Evolutionary conservation across 2,797 vertebrate species (phyloP).

Genomic region (Brotula barbata): DNA sequence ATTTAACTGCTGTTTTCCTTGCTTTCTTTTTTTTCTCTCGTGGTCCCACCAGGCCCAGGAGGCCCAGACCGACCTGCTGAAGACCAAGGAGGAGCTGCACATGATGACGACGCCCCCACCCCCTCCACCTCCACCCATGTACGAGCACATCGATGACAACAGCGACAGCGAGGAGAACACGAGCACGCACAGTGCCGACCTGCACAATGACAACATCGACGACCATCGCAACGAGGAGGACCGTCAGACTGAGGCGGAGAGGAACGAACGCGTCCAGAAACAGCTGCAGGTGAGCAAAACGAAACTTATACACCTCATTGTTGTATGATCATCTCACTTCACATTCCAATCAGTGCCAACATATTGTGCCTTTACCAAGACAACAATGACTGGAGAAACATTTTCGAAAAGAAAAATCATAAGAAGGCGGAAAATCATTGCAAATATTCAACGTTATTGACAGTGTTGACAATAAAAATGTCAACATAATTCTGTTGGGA

Average conservation of each 20-base stretch:
- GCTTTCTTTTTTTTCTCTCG: not conserved
- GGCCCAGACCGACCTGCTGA: conserved; percentile 87
- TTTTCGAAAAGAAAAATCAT: too few species aligned
- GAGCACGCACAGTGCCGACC: conserved; percentile 86
- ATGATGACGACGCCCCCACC: conserved; percentile 83
- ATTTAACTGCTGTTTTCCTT: too few species aligned
- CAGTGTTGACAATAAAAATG: too few species aligned
- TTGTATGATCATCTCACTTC: too few species aligned
- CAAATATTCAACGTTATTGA: too few species aligned
- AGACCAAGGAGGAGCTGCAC: conserved; percentile 91
- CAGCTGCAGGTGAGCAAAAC: conserved; percentile 86
- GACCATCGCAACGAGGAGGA: conserved; percentile 90
- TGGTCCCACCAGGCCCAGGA: conserved; percentile 80
- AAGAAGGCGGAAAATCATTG: too few species aligned
- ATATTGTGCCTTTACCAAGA: too few species aligned
- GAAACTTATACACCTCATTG: too few species aligned
- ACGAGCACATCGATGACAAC: conserved; percentile 81
- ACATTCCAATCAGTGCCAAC: too few species aligned
- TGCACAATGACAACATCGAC: conserved; percentile 82
- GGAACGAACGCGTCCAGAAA: conserved; percentile 91
- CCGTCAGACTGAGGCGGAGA: conserved; percentile 89
- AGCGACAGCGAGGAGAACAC: conserved; percentile 83
- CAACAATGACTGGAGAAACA: too few species aligned
- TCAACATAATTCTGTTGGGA: too few species aligned
- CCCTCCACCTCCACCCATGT: conserved; percentile 82